phyloP scores from a whole-genome alignment of 2,888 invertebrate species.

The Heliconius erato region DNA sequence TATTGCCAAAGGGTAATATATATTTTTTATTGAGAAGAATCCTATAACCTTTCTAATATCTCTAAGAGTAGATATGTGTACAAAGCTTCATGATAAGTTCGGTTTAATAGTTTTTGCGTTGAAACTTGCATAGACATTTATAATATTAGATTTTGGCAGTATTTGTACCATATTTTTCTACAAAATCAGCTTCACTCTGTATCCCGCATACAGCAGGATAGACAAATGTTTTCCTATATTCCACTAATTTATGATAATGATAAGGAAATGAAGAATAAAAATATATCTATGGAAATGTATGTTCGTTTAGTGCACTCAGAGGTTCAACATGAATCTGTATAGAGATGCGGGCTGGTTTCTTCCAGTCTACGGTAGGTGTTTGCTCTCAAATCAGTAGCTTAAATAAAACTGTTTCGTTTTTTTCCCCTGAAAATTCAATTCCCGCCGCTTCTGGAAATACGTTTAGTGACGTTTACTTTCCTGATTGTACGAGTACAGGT shows the following conservation, averaged over 20 bases:
- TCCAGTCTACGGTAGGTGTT: constrained; percentile 67
- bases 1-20: too few species aligned
- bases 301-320: constrained; percentile 8
- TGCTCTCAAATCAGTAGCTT: constrained; percentile 83
- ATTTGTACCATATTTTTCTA: too few species aligned
- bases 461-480: constrained; percentile 69
- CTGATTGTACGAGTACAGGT: constrained; percentile 57
- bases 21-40: too few species aligned
- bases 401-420: constrained; percentile 80
- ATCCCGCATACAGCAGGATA: too few species aligned
- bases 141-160: background rate
- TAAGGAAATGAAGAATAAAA: background rate
- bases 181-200: too few species aligned
- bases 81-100: too few species aligned
- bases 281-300: background rate
- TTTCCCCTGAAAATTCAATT: constrained; percentile 73
- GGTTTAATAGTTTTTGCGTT: too few species aligned
- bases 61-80: too few species aligned
- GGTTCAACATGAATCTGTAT: constrained; percentile 57
- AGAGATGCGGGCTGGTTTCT: constrained; percentile 69
- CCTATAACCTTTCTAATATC: too few species aligned
- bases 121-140: background rate
- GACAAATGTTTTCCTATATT: too few species aligned
- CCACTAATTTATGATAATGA: background rate
- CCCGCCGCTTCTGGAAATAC: constrained; percentile 69